Evolutionary conservation across 1,140 invertebrate species (phyloP).

Genomic region (Ganaspis sp.): DNA sequence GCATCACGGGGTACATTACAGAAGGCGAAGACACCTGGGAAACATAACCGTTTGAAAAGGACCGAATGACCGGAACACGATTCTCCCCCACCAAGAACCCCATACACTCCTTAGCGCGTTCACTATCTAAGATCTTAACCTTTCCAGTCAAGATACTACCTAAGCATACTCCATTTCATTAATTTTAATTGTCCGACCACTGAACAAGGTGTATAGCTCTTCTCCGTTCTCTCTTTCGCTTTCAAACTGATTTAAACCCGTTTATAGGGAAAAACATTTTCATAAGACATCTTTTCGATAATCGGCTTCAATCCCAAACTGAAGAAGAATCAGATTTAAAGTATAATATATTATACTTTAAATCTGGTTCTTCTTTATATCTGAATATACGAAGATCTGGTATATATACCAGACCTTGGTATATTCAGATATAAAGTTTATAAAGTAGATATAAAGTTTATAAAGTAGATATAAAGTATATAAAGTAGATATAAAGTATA

Average conservation of each 20-base stretch:
- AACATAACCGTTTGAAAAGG: conserved; percentile 57
- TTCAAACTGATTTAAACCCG: conserved; percentile 1
- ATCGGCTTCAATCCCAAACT: not conserved
- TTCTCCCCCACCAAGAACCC: conserved; percentile 40
- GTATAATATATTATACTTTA: too few species aligned
- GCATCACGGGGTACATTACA: conserved; percentile 24
- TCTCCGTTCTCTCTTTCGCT: not conserved
- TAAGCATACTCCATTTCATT: conserved; percentile 63
- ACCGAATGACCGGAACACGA: conserved; percentile 66
- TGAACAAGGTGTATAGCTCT: conserved; percentile 40
- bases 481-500: too few species aligned
- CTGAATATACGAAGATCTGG: too few species aligned
- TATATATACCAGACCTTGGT: too few species aligned
- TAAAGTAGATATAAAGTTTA: too few species aligned
- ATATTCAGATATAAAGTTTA: too few species aligned
- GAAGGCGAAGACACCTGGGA: conserved; percentile 51
- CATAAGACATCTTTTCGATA: not conserved
- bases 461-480: too few species aligned
- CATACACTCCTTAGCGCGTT: conserved; percentile 32
- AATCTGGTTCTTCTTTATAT: too few species aligned
- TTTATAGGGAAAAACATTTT: not conserved
- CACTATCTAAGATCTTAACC: conserved; percentile 60
- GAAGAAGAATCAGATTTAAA: too few species aligned
- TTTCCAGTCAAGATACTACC: conserved; percentile 55
- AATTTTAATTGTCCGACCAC: conserved; percentile 62